Conservation (phyloP, 2,888 invertebrate species). For the Sthenelais limicola region DNA sequence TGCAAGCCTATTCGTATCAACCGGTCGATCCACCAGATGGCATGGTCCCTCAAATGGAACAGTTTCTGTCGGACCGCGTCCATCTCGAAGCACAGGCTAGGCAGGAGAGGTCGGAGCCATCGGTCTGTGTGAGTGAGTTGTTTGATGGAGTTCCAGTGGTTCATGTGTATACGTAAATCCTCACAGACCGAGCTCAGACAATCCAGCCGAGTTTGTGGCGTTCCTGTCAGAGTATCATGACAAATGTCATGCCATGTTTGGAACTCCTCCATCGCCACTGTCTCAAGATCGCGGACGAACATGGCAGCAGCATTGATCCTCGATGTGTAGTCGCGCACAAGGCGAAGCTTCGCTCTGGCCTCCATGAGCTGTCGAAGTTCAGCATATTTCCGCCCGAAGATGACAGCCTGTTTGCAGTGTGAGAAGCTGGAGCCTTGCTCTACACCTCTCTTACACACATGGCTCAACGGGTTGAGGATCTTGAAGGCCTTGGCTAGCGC, state of each 20-base stretch:
- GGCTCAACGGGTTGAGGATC: conserved; percentile 64
- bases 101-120: conserved; percentile 63
- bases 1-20: conserved; percentile 68
- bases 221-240: conserved; percentile 54
- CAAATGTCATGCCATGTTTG: conserved; percentile 62
- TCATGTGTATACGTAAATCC: conserved; percentile 67
- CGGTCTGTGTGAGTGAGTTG: conserved; percentile 63
- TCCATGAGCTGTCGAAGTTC: conserved; percentile 62
- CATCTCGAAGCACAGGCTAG: conserved; percentile 61
- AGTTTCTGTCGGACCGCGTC: conserved; percentile 59
- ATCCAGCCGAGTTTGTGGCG: conserved; percentile 62
- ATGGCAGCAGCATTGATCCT: conserved; percentile 57
- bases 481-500: conserved; percentile 59
- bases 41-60: conserved; percentile 58
- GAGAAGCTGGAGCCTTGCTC: conserved; percentile 56
- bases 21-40: conserved; percentile 66
- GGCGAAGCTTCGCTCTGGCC: conserved; percentile 61
- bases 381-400: conserved; percentile 61
- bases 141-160: conserved; percentile 69
- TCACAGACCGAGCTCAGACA: conserved; percentile 69
- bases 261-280: conserved; percentile 57
- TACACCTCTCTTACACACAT: conserved; percentile 59
- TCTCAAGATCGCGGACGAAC: conserved; percentile 64
- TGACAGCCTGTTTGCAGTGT: conserved; percentile 63
- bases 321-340: conserved; percentile 63